These are phyloP conservation scores for Hippoglossus stenolepis DNA, from an alignment of 2,113 vertebrate genomes.

Conservation along the genomic window DNA sequence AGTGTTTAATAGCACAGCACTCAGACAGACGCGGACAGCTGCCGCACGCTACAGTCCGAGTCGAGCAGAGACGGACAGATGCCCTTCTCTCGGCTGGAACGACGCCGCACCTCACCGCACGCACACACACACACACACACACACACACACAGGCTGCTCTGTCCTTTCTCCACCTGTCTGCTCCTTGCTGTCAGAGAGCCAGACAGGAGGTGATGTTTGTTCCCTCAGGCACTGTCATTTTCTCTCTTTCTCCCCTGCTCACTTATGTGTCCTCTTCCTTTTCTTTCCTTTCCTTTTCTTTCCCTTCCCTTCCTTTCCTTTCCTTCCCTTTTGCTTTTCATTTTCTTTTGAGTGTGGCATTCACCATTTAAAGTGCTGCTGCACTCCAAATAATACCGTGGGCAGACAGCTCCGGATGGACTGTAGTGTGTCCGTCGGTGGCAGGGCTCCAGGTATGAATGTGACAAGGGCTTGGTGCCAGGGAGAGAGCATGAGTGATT, in stretches of 20 bases:
- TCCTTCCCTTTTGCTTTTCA: slow-evolving; percentile 22
- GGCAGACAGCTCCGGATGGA: slow-evolving; percentile 49
- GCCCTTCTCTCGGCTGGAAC: slow-evolving; percentile 69
- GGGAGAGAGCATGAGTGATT: slow-evolving; percentile 46
- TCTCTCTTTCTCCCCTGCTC: slow-evolving; percentile 43
- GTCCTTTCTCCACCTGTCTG: slow-evolving; percentile 72
- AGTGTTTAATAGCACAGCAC: slow-evolving; percentile 47
- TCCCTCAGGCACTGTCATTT: slow-evolving; percentile 75
- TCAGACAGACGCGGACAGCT: slow-evolving; percentile 55
- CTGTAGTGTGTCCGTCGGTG: slow-evolving; percentile 58
- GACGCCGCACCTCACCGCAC: slow-evolving; percentile 34
- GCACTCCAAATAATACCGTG: slow-evolving; percentile 51
- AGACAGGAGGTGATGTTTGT: slow-evolving; percentile 75
- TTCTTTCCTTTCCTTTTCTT: slow-evolving; percentile 24
- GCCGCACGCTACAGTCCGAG: slow-evolving; percentile 38
- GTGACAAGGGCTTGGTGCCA: slow-evolving; percentile 63
- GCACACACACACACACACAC: background rate
- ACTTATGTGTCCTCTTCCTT: slow-evolving; percentile 30
- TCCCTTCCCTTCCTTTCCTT: slow-evolving; percentile 22
- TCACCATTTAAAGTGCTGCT: slow-evolving; percentile 68
- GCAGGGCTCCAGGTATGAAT: slow-evolving; percentile 69
- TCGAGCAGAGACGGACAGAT: slow-evolving; percentile 69
- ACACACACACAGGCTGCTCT: slow-evolving; percentile 29
- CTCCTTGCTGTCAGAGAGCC: slow-evolving; percentile 77
- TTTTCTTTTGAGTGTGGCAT: slow-evolving; percentile 68